Conservation (phyloP, 2,113 vertebrate genomes). For the Toxotes jaculatrix region DNA sequence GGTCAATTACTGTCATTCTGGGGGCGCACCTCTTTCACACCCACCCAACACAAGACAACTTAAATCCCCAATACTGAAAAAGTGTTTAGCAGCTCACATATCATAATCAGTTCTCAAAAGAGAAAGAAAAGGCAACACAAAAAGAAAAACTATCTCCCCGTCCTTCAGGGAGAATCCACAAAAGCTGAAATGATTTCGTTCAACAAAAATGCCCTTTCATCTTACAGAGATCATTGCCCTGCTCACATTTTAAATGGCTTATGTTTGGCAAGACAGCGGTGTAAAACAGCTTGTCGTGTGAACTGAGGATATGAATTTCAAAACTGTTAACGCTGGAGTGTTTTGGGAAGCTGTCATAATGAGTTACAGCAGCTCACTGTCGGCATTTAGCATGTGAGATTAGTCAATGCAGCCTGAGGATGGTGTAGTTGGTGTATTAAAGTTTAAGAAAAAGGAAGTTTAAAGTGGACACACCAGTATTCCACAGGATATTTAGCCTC, state of each 20-base stretch:
- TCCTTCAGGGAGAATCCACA: constrained; percentile 52
- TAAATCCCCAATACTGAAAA: constrained; percentile 74
- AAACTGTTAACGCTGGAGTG: not conserved
- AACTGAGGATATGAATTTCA: constrained; percentile 1
- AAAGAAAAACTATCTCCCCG: constrained; percentile 25
- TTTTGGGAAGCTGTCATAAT: constrained; percentile 2
- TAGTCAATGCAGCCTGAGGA: constrained; percentile 20
- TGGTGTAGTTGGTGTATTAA: not conserved
- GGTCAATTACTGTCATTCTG: constrained; percentile 26
- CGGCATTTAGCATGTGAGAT: constrained; percentile 4
- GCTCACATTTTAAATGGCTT: constrained; percentile 59
- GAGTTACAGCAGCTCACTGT: constrained; percentile 7
- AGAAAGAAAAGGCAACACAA: constrained; percentile 44
- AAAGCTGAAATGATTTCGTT: constrained; percentile 52
- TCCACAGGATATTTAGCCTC: constrained; percentile 1
- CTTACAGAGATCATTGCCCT: constrained; percentile 39
- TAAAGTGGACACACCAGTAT: constrained; percentile 6
- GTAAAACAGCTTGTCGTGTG: constrained; percentile 17
- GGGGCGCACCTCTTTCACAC: constrained; percentile 29
- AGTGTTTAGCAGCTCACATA: constrained; percentile 84
- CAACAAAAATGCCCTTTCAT: constrained; percentile 65
- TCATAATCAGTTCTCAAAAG: constrained; percentile 59
- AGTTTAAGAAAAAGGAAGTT: not conserved
- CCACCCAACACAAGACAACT: constrained; percentile 49
- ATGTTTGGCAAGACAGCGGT: constrained; percentile 56